Base-by-base conservation (phyloP, 2,797 vertebrate species). In the Fratercula arctica region DNA sequence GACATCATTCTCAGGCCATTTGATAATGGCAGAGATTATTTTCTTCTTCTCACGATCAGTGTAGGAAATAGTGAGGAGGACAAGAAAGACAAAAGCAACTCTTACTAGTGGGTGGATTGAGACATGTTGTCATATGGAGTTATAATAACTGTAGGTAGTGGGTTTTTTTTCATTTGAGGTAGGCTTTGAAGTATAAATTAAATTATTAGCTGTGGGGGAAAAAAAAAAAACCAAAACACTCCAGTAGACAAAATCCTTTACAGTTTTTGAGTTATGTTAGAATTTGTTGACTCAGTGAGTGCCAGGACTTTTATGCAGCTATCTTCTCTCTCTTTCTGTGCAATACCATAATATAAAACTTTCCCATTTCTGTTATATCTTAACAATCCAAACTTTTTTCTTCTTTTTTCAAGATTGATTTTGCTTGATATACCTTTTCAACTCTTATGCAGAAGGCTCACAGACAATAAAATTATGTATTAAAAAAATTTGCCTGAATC, bases 141-240 rank as follows among this genome's bases (percentile, higher is more conserved):
- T 60, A 43, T 57, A 78, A 76, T 50, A 89, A 33, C 29, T 29
- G 19, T 39, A 53, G 31, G 41, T 13, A n/a, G 26, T 48, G 8
- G 2, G 0, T 0, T 29, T 45, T 70, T 82, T 61, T 56, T 45
- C 13, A 28, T 78, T 48, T 75, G 37, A 84, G 19, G 15, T 70
- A 85, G 13, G 10, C 11, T 91, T 93, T 90, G n/a, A 90, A 86
- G 10, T 85, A 84, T 35, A 82, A 77, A 90, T 91, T 69, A 86
- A 90, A 70, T 89, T 63, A 94, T 86, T 70, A 87, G 8, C 33
- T 70, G 12, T 61, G 28, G 35, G 35, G 35, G n/a, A n/a, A 82
- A 83, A 70, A 61, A 69, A 79, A 84, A 77, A 64, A 14, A 5
- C 3, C 35, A 35, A 35, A 35, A 35, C 35, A 35, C 5, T 69